Conservation (phyloP, 2,888 invertebrate genomes). For the Acleris sparsana region DNA sequence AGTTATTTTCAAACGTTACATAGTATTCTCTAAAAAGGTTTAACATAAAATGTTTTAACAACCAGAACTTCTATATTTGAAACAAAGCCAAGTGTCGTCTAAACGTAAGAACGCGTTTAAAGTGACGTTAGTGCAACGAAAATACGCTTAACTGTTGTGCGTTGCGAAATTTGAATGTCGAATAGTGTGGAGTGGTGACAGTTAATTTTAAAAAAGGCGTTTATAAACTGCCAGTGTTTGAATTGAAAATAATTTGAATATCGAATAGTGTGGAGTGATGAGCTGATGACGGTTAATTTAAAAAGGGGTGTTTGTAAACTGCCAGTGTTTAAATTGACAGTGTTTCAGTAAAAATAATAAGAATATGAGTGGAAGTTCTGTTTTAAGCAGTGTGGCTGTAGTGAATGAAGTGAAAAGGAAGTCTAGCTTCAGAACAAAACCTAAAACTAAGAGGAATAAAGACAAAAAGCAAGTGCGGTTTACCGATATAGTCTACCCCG, state of each 20-base stretch:
- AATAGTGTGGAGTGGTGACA: constrained; percentile 6
- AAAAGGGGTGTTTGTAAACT: too few relatives aligned
- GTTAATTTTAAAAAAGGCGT: constrained; percentile 1
- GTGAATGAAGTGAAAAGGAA: constrained; percentile 64
- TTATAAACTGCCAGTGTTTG: background rate
- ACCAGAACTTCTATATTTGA: constrained; percentile 59
- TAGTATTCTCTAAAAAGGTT: constrained; percentile 40
- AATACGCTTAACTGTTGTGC: constrained; percentile 28
- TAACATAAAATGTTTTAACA: constrained; percentile 51
- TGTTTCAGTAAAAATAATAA: background rate
- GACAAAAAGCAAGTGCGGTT: constrained; percentile 72
- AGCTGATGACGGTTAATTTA: background rate
- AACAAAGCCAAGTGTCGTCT: constrained; percentile 67
- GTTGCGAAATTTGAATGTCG: constrained; percentile 3
- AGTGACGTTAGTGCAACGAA: constrained; percentile 47
- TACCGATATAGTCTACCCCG: constrained; percentile 55
- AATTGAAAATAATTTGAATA: background rate
- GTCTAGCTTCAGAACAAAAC: constrained; percentile 65
- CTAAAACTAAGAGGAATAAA: constrained; percentile 52
- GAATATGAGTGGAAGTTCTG: constrained; percentile 20
- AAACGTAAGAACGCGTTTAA: constrained; percentile 53
- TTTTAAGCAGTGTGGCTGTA: constrained; percentile 19
- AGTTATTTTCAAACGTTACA: constrained; percentile 7
- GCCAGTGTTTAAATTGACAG: constrained; percentile 6
- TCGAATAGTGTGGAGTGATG: constrained; percentile 6